These are phyloP conservation scores for Campoletis sonorensis DNA, from an alignment of 1,140 invertebrate genomes.

Conservation along the genomic window DNA sequence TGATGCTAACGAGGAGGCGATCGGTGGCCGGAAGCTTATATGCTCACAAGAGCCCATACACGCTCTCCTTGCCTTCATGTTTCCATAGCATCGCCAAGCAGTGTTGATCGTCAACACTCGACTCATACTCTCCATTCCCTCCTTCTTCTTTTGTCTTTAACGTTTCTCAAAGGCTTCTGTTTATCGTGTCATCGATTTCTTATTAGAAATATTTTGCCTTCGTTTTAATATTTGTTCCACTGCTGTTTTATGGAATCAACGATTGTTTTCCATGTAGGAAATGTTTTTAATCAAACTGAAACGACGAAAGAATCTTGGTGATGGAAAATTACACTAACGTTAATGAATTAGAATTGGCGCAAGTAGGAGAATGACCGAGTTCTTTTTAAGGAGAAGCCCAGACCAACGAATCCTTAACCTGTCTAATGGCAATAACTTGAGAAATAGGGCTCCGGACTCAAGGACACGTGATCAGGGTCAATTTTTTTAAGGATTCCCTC, in stretches of 20 bases:
- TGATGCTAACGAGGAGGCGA: constrained; percentile 69
- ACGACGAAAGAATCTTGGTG: neutral
- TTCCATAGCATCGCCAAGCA: constrained; percentile 4
- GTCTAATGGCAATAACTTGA: too few species aligned
- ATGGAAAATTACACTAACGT: too few species aligned
- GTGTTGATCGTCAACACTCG: constrained; percentile 19
- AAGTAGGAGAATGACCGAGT: too few species aligned
- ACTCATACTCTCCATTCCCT: constrained; percentile 1
- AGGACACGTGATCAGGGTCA: neutral
- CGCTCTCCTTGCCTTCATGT: constrained; percentile 54
- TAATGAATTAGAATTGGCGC: too few species aligned
- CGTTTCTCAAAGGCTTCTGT: neutral
- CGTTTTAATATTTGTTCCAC: neutral
- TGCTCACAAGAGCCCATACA: constrained; percentile 25
- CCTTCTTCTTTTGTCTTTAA: neutral
- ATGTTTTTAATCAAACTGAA: too few species aligned
- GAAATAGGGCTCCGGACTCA: neutral
- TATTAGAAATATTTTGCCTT: neutral
- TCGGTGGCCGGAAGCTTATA: constrained; percentile 64
- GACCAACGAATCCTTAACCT: too few species aligned
- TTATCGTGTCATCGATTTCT: neutral
- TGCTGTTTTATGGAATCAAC: neutral
- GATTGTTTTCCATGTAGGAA: neutral
- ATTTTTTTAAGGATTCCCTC: neutral
- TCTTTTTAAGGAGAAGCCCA: too few species aligned